Percentiles rank a stretch among this genome's conserved stretches.
Evolutionary conservation across 1,140 invertebrate genomes (phyloP).

Genomic region (Drosophila biarmipes): DNA sequence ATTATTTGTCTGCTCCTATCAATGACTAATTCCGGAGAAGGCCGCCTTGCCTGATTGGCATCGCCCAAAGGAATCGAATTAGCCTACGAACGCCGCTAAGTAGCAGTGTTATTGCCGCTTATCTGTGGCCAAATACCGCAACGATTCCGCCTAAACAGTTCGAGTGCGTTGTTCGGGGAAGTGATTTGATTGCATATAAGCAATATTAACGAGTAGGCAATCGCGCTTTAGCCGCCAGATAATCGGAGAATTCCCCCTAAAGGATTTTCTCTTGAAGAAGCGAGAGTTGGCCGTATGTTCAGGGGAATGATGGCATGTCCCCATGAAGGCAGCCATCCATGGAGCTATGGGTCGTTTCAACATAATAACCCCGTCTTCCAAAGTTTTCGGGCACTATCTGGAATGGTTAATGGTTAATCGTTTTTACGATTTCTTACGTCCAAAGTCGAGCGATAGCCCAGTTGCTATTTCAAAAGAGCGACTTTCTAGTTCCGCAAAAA

Average conservation of each 20-base stretch:
- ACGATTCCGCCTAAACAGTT: slow-evolving; percentile 7
- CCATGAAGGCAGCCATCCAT: no score
- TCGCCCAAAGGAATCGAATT: background rate
- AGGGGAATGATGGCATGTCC: no score
- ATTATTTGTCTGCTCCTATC: slow-evolving; percentile 4
- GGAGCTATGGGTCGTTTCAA: no score
- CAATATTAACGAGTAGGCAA: background rate
- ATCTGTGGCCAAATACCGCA: background rate
- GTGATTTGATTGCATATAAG: background rate
- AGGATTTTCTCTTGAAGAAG: background rate
- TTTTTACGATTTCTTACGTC: background rate
- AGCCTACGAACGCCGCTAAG: background rate
- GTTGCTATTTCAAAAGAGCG: background rate
- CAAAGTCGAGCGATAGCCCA: background rate
- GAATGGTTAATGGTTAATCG: background rate
- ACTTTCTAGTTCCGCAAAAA: background rate
- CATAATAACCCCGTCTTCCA: no score
- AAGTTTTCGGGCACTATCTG: background rate
- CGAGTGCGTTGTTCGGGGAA: background rate
- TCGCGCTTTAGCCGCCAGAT: slow-evolving; percentile 8
- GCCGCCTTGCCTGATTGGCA: slow-evolving; percentile 4
- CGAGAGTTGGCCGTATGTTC: background rate
- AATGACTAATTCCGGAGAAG: slow-evolving; percentile 15
- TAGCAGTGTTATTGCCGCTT: background rate
- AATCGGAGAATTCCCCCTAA: background rate